phyloP scores from a whole-genome alignment of 2,797 vertebrate species.

The Phylloscopus collybita region DNA sequence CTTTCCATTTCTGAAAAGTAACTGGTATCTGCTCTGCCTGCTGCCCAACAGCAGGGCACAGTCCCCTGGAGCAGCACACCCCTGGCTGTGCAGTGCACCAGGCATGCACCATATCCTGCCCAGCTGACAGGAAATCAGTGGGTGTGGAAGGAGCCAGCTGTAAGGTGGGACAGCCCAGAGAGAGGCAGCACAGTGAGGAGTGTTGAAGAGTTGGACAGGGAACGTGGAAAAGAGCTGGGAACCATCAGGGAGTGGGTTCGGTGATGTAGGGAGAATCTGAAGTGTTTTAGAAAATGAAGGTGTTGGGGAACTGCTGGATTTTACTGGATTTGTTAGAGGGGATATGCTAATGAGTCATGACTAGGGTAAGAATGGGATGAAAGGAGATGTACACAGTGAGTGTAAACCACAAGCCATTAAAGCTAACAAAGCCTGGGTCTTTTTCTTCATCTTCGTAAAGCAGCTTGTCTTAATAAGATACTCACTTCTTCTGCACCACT shows the following conservation, averaged over 20 bases:
- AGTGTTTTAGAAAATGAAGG: not conserved
- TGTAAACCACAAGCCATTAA: not conserved
- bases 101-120: rapidly evolving
- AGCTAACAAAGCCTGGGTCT: not conserved
- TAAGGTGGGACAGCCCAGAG: not conserved
- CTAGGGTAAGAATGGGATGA: not conserved
- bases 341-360: not conserved
- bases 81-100: not conserved
- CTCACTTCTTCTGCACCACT: not conserved
- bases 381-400: not conserved
- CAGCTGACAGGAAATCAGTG: not conserved
- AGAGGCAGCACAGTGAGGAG: not conserved
- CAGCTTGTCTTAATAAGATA: not conserved
- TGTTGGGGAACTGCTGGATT: not conserved
- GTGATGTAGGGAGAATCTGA: not conserved
- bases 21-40: not conserved
- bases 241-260: not conserved
- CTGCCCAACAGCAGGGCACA: not conserved
- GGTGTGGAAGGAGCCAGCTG: not conserved
- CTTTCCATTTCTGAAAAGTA: not conserved
- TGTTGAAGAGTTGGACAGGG: not conserved
- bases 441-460: not conserved
- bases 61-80: rapidly evolving
- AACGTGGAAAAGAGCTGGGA: not conserved
- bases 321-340: not conserved